Base-by-base conservation (phyloP, 2,888 invertebrate genomes). In the Oligia strigilis region DNA sequence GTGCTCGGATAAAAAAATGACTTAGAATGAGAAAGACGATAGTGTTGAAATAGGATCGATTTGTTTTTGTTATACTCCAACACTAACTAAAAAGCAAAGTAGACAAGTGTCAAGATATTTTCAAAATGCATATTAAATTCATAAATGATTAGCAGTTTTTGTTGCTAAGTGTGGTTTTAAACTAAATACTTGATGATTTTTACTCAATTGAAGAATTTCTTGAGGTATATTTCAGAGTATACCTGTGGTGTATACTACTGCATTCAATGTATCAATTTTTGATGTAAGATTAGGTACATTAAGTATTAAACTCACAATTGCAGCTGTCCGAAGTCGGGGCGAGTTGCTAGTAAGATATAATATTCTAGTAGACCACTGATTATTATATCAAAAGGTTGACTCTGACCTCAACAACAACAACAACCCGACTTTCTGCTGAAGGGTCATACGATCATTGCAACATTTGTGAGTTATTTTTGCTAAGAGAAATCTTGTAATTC, bases 201-300 rank as follows among this genome's bases (percentile, higher is more conserved):
- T 46, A 46, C 49, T 58, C 14, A 46, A n/a, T 46, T 55, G 36
- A 19, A 77, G 19, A 65, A n/a, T n/a, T 9, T 4, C 14, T 43
- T n/a, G 14, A 36, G 46, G 65, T 66, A 49, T n/a, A 6, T 55
- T 77, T 46, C 13, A 17, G 5, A 65, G 13, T n/a, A 5, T 19
- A n/a, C 17, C 40, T 40, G 40, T 40, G 40, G 40, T 40, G 40
- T n/a, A 5, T 13, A n/a, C 17, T 69, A 40, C 4, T 13, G 13
- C 6, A 36, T 76, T 62, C 23, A 40, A 13, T 70, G 19, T 6
- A 23, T 75, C 43, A 11, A 76, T 77, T 64, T 43, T 65, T 77
- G 1, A 77, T 64, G 29, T 13, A 8, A 64, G 17, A 36, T 40
- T 75, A 29, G 29, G 29, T 29, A 0, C 62, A 75, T 77, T 64